Percentiles rank a stretch among this genome's conserved stretches.
phyloP scores from a whole-genome alignment of 2,888 invertebrate species.

The Encarsia formosa region DNA sequence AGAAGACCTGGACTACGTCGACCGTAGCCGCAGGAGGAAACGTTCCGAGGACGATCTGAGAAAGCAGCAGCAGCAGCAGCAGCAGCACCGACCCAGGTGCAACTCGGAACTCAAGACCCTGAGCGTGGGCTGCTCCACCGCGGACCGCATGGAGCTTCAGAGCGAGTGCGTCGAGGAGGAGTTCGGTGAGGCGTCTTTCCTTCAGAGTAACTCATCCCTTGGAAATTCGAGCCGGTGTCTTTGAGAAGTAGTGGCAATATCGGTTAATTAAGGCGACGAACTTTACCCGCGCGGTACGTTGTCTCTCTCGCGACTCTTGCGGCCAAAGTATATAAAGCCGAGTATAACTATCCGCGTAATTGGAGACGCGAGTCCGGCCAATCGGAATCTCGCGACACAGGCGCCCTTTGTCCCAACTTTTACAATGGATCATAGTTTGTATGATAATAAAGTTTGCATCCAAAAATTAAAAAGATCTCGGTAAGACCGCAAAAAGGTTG shows the following conservation, averaged over 20 bases:
- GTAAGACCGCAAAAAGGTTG: background rate
- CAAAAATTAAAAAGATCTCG: too few species aligned
- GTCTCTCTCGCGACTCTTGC: too few species aligned
- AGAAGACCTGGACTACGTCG: conserved; percentile 13
- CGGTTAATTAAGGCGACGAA: conserved; percentile 19
- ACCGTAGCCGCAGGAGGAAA: conserved; percentile 35
- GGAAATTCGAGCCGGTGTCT: too few species aligned
- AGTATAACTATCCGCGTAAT: conserved; percentile 10
- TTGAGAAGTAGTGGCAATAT: too few species aligned
- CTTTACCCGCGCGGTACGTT: too few species aligned
- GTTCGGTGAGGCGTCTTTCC: conserved; percentile 58
- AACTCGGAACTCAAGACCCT: conserved; percentile 61
- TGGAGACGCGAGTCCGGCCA: background rate
- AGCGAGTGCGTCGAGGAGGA: conserved; percentile 68
- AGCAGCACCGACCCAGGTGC: conserved; percentile 40
- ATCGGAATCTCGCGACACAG: too few species aligned
- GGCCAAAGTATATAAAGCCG: too few species aligned
- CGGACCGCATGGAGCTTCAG: conserved; percentile 75
- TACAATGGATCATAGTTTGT: too few species aligned
- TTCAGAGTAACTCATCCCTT: too few species aligned
- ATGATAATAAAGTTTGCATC: too few species aligned
- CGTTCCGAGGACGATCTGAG: conserved; percentile 10
- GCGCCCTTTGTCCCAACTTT: too few species aligned
- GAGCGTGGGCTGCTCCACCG: conserved; percentile 71
- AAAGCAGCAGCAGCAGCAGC: conserved; percentile 32